Evolutionary conservation across 2,888 invertebrate species (phyloP), one percentile per base, ranked within the genome.

Genomic region (Campaea margaritaria): DNA sequence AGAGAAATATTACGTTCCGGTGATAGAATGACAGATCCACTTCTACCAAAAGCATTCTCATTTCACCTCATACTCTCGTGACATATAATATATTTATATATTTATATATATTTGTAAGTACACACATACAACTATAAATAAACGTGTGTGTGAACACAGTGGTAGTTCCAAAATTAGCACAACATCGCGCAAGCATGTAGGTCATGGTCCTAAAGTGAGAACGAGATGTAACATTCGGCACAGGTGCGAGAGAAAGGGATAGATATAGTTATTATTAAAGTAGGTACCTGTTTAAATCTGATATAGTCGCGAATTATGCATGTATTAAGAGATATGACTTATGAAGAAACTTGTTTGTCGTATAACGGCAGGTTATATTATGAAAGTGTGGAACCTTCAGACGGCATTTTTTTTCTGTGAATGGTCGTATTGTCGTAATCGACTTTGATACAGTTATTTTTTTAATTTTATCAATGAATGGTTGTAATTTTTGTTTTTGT

Each of bases 101-200:
- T 21, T 2, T 21, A 21, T 21, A 5, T 21, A 21, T 21, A 5
- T 21, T 3, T 31, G n/a, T 50, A 53, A 42, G 14, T 36, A 28
- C 45, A 58, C 45, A 53, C 41, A 56, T 43, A 51, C 15, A 47
- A 42, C 56, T 60, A 50, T 56, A 56, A 56, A 58, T 53, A 67
- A 43, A 60, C 42, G 41, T 21, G 45, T 50, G 63, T 50, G 63
- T 42, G 48, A 38, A 62, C 41, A 60, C 62, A 41, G 62, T 71
- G 79, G 81, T 81, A 83, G 83, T 72, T 77, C 72, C 79, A 70
- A 77, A 87, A 86, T 88, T 88, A 86, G 87, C 82, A 72, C 82
- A 81, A 79, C 77, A 71, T 68, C 71, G 76, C 68, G 67, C 74
- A 57, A 63, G 55, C 79, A 88, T 86, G 82, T 88, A 80, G 89